A percentile compares a stretch with the other conserved stretches of the same genome.
Conservation (phyloP, 2,888 invertebrate genomes). For the Scrobipalpa atriplicella region DNA sequence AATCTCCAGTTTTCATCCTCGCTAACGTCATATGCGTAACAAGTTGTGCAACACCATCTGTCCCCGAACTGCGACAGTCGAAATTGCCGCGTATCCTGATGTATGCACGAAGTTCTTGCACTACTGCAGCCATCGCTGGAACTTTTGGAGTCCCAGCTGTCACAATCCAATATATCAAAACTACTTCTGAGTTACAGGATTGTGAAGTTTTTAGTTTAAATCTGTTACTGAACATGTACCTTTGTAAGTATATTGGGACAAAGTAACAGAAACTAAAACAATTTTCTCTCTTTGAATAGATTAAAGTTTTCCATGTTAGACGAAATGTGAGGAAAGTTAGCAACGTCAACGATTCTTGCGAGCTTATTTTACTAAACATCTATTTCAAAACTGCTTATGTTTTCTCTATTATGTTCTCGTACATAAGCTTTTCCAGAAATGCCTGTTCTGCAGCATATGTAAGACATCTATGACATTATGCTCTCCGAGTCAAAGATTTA, state of each 20-base stretch:
- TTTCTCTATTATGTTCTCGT: too few species aligned
- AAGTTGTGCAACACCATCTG: slow-evolving; percentile 10
- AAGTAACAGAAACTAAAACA: too few species aligned
- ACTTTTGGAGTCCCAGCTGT: not conserved
- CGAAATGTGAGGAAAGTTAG: too few species aligned
- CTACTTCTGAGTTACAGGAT: not conserved
- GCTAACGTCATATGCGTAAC: not conserved
- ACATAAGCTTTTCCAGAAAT: too few species aligned
- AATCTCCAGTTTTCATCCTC: not conserved
- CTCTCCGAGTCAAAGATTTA: not conserved
- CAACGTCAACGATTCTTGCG: too few species aligned
- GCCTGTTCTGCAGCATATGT: not conserved
- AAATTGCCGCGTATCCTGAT: slow-evolving; percentile 15
- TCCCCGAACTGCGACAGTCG: not conserved
- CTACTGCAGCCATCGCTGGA: not conserved
- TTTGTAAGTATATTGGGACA: too few species aligned
- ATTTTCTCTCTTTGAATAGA: too few species aligned
- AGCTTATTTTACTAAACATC: too few species aligned
- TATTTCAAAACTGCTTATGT: too few species aligned
- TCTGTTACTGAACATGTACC: too few species aligned
- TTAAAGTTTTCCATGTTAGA: too few species aligned
- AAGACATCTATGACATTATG: slow-evolving; percentile 9
- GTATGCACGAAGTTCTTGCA: slow-evolving; percentile 15
- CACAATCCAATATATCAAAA: slow-evolving; percentile 2
- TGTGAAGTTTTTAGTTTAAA: not conserved